Conservation (phyloP, 1,140 invertebrate genomes). For the Listronotus oregonensis region DNA sequence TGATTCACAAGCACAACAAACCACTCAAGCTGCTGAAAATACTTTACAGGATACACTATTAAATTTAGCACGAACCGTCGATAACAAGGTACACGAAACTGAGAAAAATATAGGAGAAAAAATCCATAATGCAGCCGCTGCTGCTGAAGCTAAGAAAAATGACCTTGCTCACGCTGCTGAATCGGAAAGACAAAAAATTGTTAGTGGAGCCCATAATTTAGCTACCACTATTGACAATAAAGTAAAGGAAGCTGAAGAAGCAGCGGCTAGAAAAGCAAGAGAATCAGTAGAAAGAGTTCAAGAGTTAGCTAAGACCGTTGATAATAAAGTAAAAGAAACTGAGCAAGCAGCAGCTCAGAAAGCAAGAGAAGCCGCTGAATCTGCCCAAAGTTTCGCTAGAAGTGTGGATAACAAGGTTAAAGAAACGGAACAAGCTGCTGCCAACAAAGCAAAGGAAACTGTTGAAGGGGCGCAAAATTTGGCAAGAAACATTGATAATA, state of each 20-base stretch:
- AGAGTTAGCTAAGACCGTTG: constrained; percentile 2
- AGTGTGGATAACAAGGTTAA: constrained; percentile 32
- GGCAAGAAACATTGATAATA: constrained; percentile 25
- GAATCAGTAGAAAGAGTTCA: not conserved
- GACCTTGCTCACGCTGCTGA: constrained; percentile 27
- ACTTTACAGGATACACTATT: constrained; percentile 23
- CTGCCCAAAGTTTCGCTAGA: constrained; percentile 25
- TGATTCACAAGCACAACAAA: constrained; percentile 15
- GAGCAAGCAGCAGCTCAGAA: constrained; percentile 22
- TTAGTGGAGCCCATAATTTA: constrained; percentile 13
- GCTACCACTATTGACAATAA: constrained; percentile 22
- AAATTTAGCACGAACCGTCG: constrained; percentile 21
- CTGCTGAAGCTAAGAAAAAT: constrained; percentile 21
- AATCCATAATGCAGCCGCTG: constrained; percentile 19
- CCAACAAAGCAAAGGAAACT: constrained; percentile 17
- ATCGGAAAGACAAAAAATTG: constrained; percentile 19
- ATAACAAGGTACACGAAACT: constrained; percentile 28
- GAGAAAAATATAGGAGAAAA: constrained; percentile 17
- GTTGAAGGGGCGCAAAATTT: constrained; percentile 21
- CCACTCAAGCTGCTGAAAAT: constrained; percentile 13
- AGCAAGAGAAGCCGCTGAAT: constrained; percentile 27
- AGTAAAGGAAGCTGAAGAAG: constrained; percentile 3
- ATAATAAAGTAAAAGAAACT: constrained; percentile 30
- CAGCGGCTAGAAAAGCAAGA: not conserved
- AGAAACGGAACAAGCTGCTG: constrained; percentile 20